These are phyloP conservation scores for Pocillopora damicornis DNA, from an alignment of 64 coral and sea anemone species.

Conservation along the genomic window DNA sequence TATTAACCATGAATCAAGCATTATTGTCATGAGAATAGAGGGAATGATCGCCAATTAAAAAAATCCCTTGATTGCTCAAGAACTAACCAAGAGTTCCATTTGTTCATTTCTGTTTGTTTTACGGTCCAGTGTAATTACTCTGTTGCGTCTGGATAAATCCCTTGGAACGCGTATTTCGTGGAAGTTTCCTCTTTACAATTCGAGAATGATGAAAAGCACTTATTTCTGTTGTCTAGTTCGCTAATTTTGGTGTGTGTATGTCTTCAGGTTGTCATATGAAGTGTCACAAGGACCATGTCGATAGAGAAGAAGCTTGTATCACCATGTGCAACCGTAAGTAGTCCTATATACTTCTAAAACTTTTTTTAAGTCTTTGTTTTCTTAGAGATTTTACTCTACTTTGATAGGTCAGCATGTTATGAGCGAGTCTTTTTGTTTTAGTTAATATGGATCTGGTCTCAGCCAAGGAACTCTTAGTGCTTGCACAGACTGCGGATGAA, in stretches of 20 bases:
- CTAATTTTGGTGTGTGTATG: not conserved
- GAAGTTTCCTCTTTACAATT: too few relatives aligned
- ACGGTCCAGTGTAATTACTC: too few relatives aligned
- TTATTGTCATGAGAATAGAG: not conserved
- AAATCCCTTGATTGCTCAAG: too few relatives aligned
- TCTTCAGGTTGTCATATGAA: conserved; percentile 92
- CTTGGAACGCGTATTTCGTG: too few relatives aligned
- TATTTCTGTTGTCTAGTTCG: too few relatives aligned
- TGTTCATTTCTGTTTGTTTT: too few relatives aligned
- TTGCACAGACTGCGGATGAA: conserved; percentile 78
- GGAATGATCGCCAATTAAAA: too few relatives aligned
- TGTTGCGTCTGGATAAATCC: too few relatives aligned
- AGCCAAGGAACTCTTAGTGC: conserved; percentile 91
- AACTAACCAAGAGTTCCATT: too few relatives aligned
- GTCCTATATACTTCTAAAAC: too few relatives aligned
- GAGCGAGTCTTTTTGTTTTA: conserved; percentile 11
- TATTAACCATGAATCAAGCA: not conserved
- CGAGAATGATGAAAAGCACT: too few relatives aligned
- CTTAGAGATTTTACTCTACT: not conserved
- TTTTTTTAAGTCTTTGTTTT: too few relatives aligned
- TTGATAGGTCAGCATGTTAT: not conserved
- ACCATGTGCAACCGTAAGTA: conserved; percentile 75
- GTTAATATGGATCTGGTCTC: conserved; percentile 89
- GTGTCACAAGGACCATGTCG: conserved; percentile 95
- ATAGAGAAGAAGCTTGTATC: conserved; percentile 95